phyloP scores from a whole-genome alignment of 2,797 vertebrate genomes.

The Halcyon badia region DNA sequence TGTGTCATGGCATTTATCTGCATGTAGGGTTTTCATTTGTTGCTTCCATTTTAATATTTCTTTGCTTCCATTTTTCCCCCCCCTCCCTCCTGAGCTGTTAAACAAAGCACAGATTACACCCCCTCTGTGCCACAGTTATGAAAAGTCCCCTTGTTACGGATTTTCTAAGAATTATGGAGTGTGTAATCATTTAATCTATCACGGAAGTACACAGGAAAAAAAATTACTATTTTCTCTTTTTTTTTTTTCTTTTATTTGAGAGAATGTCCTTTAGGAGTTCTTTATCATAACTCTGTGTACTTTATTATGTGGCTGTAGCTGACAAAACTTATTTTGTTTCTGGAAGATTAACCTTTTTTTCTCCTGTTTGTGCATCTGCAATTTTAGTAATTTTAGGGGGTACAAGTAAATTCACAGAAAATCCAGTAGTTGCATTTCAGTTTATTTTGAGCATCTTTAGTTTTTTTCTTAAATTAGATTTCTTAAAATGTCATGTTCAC shows the following conservation, averaged over 20 bases:
- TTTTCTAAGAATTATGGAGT: neutral
- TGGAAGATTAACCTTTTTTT: neutral
- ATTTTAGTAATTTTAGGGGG: neutral
- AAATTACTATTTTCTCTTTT: neutral
- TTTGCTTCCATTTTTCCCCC: neutral
- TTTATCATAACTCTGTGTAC: neutral
- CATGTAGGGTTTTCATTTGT: neutral
- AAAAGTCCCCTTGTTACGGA: neutral
- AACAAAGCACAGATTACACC: neutral
- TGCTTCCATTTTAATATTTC: neutral
- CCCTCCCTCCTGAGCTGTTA: neutral
- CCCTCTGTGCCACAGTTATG: neutral
- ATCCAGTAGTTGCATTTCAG: neutral
- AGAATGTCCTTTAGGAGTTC: neutral
- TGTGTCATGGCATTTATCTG: neutral
- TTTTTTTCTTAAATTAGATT: neutral
- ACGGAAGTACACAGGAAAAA: neutral
- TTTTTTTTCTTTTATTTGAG: neutral
- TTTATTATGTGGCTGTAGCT: neutral
- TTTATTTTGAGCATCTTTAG: neutral
- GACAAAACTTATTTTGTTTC: neutral
- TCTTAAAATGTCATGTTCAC: fast-evolving
- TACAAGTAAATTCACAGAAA: neutral
- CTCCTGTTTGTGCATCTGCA: neutral
- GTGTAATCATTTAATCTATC: neutral